Evolutionary conservation across 2,797 vertebrate species (phyloP).

Genomic region (Acrocephalus scirpaceus): DNA sequence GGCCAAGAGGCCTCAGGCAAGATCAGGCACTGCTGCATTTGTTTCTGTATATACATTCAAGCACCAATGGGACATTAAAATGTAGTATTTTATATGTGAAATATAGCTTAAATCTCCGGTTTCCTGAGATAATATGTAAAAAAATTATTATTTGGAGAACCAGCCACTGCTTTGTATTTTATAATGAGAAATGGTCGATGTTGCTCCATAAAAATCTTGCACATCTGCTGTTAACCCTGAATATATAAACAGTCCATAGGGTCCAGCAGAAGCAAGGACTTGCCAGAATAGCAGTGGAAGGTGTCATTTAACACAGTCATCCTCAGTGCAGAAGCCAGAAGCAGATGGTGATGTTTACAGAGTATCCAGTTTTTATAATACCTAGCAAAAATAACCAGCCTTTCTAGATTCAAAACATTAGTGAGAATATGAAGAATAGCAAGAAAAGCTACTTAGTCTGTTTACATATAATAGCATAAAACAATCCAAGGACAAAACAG

Average conservation of each 20-base stretch:
- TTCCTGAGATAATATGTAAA: neutral
- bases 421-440: neutral
- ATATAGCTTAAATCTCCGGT: neutral
- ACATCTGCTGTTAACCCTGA: constrained; percentile 2
- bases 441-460: constrained; percentile 23
- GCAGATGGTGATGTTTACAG: neutral
- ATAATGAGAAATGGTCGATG: neutral
- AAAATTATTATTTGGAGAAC: neutral
- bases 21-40: constrained; percentile 1
- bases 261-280: neutral
- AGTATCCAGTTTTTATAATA: neutral
- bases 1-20: constrained; percentile 9
- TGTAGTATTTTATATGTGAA: constrained; percentile 12
- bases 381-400: neutral
- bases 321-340: neutral
- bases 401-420: constrained; percentile 1
- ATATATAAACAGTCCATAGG: neutral
- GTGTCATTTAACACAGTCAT: neutral
- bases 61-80: neutral
- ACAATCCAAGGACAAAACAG: constrained; percentile 21
- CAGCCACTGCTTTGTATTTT: neutral
- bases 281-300: neutral
- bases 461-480: constrained; percentile 1
- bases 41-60: neutral
- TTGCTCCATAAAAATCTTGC: constrained; percentile 15